phyloP scores from a whole-genome alignment of 2,113 vertebrate species.

The Ceyx margarethae region DNA sequence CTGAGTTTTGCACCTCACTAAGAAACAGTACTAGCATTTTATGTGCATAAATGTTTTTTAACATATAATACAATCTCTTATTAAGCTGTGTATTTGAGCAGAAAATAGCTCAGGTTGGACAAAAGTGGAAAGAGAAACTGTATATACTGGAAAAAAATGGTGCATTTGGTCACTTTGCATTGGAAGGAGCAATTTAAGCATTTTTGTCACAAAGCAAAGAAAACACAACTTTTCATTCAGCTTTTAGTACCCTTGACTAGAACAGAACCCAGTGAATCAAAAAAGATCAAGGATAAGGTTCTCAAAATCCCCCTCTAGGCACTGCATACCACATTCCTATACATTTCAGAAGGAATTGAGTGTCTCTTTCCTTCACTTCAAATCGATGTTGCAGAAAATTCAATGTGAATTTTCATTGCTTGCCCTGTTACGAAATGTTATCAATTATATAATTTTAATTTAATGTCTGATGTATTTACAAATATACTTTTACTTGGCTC shows the following conservation, averaged over 20 bases:
- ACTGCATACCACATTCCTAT: background rate
- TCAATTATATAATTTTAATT: background rate
- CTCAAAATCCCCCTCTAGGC: background rate
- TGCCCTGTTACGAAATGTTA: background rate
- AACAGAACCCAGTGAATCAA: conserved; percentile 14
- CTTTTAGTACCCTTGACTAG: background rate
- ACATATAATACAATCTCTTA: background rate
- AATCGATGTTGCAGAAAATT: background rate
- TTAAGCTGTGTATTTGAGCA: background rate
- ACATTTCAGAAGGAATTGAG: background rate
- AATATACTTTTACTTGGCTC: background rate
- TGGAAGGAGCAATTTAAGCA: background rate
- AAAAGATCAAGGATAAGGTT: conserved; percentile 14
- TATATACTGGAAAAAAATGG: background rate
- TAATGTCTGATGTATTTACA: background rate
- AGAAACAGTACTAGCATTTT: background rate
- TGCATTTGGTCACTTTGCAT: background rate
- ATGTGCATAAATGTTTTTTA: background rate
- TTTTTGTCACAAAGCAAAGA: background rate
- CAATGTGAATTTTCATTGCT: background rate
- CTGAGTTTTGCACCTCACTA: background rate
- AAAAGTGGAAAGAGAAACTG: background rate
- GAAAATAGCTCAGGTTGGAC: background rate
- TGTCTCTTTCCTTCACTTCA: background rate
- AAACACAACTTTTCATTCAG: background rate